Conservation (phyloP, 1,140 invertebrate genomes). For the Drosophila sturtevanti region DNA sequence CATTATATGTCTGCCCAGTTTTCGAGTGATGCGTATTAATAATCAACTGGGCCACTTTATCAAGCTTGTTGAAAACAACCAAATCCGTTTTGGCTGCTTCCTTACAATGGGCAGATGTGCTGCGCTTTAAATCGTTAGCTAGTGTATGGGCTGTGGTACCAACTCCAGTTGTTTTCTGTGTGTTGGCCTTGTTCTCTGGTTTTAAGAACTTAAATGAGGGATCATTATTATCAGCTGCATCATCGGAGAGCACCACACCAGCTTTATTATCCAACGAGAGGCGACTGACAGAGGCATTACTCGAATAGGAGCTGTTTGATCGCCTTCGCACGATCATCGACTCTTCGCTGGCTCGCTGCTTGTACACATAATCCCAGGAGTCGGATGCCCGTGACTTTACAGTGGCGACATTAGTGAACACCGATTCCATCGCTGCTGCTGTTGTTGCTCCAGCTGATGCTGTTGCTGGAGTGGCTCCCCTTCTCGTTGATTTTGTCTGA, state of each 20-base stretch:
- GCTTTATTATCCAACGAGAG: slow-evolving; percentile 70
- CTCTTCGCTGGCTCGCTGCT: slow-evolving; percentile 86
- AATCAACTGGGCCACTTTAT: slow-evolving; percentile 87
- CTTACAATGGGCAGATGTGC: slow-evolving; percentile 11
- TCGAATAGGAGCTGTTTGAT: slow-evolving; percentile 92
- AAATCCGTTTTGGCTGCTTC: slow-evolving; percentile 32
- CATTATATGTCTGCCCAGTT: slow-evolving; percentile 85
- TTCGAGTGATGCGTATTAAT: slow-evolving; percentile 85
- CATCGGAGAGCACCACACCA: slow-evolving; percentile 40
- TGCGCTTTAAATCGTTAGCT: slow-evolving; percentile 63
- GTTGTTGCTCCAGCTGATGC: no score
- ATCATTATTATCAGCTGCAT: slow-evolving; percentile 50
- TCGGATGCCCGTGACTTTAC: slow-evolving; percentile 83
- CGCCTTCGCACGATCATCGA: slow-evolving; percentile 91
- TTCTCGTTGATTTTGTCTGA: slow-evolving; percentile 14
- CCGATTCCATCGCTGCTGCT: slow-evolving; percentile 7
- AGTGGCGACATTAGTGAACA: slow-evolving; percentile 30
- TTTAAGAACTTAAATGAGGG: slow-evolving; percentile 67
- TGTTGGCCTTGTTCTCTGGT: slow-evolving; percentile 70
- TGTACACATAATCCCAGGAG: slow-evolving; percentile 85
- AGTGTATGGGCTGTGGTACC: slow-evolving; percentile 46
- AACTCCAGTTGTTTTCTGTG: slow-evolving; percentile 55
- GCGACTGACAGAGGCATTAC: slow-evolving; percentile 85
- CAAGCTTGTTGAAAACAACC: slow-evolving; percentile 85
- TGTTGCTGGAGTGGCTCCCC: not conserved